Percentiles rank a stretch among this genome's conserved stretches.
Evolutionary conservation across 1,140 invertebrate genomes (phyloP).

Genomic region (Meloidogyne hapla): DNA sequence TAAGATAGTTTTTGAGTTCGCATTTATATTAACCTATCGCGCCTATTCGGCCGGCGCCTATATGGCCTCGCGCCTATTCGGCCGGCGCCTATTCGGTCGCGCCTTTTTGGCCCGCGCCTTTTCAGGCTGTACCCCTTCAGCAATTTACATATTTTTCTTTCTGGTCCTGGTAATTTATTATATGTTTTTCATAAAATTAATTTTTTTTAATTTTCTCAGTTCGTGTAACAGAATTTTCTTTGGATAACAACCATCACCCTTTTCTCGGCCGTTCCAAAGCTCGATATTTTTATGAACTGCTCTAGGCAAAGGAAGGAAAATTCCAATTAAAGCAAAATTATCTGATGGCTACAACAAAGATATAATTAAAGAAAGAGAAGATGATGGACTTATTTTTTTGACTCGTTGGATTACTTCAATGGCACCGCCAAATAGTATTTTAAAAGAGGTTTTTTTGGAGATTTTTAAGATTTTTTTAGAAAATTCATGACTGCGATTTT

Average conservation of each 20-base stretch:
- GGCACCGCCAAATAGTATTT: background rate
- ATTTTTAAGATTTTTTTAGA: background rate
- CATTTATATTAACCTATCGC: no score
- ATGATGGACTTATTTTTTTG: background rate
- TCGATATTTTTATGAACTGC: conserved; percentile 21
- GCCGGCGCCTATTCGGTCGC: no score
- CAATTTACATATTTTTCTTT: no score
- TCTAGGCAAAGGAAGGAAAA: background rate
- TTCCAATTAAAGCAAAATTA: background rate
- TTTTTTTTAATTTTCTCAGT: no score
- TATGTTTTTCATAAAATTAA: no score
- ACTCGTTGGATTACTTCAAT: conserved; percentile 16
- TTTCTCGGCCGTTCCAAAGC: conserved; percentile 19
- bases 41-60: no score
- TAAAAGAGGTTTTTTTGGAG: conserved; percentile 13
- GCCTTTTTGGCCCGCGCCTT: no score
- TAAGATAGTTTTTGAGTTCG: no score
- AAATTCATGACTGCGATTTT: conserved; percentile 20
- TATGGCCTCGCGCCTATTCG: no score
- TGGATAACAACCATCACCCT: background rate
- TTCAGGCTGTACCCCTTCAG: no score
- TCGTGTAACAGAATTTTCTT: conserved; percentile 16
- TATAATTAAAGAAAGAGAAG: conserved; percentile 7
- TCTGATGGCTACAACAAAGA: background rate
- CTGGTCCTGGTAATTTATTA: no score